These are phyloP conservation scores for Phasia obesa DNA, from an alignment of 2,888 invertebrate genomes.

Conservation along the genomic window DNA sequence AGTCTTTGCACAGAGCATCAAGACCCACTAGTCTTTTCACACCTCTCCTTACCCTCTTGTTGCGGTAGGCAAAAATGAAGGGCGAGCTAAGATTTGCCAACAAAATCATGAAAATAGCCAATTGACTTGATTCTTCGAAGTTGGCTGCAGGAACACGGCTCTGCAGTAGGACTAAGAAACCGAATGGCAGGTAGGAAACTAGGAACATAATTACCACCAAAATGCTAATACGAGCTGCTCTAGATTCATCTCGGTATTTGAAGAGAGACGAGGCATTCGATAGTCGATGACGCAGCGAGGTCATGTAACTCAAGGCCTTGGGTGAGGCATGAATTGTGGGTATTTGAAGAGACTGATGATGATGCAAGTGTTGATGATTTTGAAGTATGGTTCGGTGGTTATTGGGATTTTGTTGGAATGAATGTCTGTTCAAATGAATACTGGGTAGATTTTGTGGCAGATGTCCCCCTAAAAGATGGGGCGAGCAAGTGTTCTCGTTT, in stretches of 20 bases:
- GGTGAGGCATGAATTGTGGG: constrained; percentile 81
- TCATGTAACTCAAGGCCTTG: constrained; percentile 84
- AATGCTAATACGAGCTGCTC: constrained; percentile 92
- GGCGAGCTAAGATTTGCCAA: constrained; percentile 82
- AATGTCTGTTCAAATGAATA: constrained; percentile 69
- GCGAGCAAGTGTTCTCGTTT: constrained; percentile 74
- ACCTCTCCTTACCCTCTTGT: constrained; percentile 82
- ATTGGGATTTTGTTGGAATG: constrained; percentile 53
- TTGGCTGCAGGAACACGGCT: constrained; percentile 79
- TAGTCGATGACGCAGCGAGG: constrained; percentile 89
- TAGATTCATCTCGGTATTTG: constrained; percentile 93
- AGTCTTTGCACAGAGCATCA: constrained; percentile 76
- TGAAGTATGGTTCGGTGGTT: constrained; percentile 70
- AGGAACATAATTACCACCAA: constrained; percentile 83
- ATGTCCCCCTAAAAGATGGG: constrained; percentile 76
- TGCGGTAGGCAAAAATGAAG: constrained; percentile 82
- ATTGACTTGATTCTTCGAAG: constrained; percentile 79
- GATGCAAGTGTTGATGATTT: constrained; percentile 70
- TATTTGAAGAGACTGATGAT: constrained; percentile 77
- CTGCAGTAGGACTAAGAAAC: constrained; percentile 81
- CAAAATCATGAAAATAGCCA: constrained; percentile 81
- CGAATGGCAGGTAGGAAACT: constrained; percentile 82
- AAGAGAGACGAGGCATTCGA: constrained; percentile 93
- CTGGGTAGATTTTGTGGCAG: constrained; percentile 62
- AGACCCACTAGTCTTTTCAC: constrained; percentile 81